Evolutionary conservation across 2,113 vertebrate genomes (phyloP).

Genomic region (Genyomyrus donnyi): DNA sequence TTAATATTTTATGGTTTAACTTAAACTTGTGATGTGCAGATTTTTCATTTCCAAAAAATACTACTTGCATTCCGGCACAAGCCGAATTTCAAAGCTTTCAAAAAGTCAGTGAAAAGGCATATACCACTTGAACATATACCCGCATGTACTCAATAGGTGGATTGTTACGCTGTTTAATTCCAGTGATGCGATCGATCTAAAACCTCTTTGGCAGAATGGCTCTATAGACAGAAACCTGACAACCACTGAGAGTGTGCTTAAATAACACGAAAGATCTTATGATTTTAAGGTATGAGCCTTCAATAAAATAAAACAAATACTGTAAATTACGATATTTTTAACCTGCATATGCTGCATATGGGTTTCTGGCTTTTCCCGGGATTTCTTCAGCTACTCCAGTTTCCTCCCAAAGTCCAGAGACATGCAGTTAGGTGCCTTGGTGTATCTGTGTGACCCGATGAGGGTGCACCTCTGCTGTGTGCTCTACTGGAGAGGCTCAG

Average conservation of each 20-base stretch:
- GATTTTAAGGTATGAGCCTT: background rate
- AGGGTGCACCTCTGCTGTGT: too few relatives aligned
- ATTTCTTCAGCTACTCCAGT: background rate
- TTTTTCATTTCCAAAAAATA: background rate
- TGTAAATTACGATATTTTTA: background rate
- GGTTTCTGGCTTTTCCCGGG: background rate
- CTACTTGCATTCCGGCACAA: background rate
- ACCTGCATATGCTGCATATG: too few relatives aligned
- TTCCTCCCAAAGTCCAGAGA: background rate
- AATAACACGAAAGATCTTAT: background rate
- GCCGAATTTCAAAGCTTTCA: background rate
- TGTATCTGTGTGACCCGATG: too few relatives aligned
- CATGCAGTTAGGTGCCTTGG: background rate
- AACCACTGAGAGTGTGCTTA: background rate
- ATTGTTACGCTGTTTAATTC: background rate
- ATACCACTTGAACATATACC: background rate
- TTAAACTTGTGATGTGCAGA: background rate
- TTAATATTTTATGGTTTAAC: background rate
- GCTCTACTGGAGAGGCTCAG: background rate
- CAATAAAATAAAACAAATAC: background rate
- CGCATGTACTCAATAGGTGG: background rate
- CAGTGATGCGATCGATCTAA: background rate
- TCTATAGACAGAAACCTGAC: background rate
- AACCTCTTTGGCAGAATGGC: background rate
- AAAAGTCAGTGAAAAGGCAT: background rate